Evolutionary conservation across 2,113 vertebrate species (phyloP).

Genomic region (Thinocorus orbignyianus): DNA sequence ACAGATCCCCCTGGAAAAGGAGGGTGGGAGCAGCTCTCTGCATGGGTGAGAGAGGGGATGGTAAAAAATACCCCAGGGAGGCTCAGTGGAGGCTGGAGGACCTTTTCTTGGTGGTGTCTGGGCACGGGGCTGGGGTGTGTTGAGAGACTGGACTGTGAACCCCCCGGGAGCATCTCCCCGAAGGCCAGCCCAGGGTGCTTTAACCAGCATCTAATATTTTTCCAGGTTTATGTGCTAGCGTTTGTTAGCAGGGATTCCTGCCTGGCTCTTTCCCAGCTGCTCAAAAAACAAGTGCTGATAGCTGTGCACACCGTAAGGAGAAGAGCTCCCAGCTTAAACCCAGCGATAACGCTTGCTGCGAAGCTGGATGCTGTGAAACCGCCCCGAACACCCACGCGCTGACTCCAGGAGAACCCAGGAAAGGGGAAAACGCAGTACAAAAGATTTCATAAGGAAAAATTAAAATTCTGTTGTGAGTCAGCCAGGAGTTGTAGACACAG

Average conservation of each 20-base stretch:
- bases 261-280: neutral
- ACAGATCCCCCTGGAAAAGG: neutral
- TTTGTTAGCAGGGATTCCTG: neutral
- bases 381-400: fast-evolving
- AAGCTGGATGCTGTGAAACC: neutral
- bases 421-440: neutral
- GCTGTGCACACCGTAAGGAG: neutral
- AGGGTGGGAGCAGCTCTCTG: neutral
- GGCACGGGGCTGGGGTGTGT: neutral
- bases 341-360: fast-evolving
- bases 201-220: neutral
- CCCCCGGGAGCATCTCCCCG: neutral
- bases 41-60: neutral
- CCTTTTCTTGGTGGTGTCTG: neutral
- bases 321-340: neutral
- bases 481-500: neutral
- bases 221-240: neutral
- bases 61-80: neutral
- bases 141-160: neutral
- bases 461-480: neutral
- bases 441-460: neutral
- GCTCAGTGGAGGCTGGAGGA: neutral
- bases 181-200: neutral
- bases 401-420: neutral
- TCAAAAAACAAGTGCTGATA: neutral